Evolutionary conservation across 1,140 invertebrate genomes (phyloP).

Genomic region (Drosophila arawakana): DNA sequence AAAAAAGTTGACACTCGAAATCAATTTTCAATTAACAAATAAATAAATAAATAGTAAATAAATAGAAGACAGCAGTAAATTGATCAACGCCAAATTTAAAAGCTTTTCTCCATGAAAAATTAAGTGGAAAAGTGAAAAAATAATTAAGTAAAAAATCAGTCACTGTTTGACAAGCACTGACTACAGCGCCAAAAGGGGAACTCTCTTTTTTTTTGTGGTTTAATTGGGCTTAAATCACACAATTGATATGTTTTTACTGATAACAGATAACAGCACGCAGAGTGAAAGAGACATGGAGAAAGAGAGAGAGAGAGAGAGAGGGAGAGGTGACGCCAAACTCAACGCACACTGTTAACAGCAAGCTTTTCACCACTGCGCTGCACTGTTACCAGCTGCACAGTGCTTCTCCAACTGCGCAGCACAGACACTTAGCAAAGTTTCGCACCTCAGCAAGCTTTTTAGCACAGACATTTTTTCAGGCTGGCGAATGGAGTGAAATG

Average conservation of each 20-base stretch:
- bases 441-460: slow-evolving; percentile 27
- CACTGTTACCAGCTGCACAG: slow-evolving; percentile 24
- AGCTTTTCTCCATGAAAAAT: slow-evolving; percentile 4
- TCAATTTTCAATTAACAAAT: slow-evolving; percentile 46
- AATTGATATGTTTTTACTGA: slow-evolving; percentile 27
- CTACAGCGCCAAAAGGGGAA: neutral
- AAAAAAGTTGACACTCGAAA: slow-evolving; percentile 59
- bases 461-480: no score
- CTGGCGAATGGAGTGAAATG: neutral
- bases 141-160: neutral
- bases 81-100: slow-evolving; percentile 10
- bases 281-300: neutral
- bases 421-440: slow-evolving; percentile 33
- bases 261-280: neutral
- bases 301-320: neutral
- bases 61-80: slow-evolving; percentile 14
- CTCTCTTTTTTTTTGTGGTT: neutral
- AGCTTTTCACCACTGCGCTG: slow-evolving; percentile 18
- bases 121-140: neutral
- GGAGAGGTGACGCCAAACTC: neutral
- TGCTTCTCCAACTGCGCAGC: slow-evolving; percentile 20
- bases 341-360: slow-evolving; percentile 9
- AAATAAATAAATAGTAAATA: slow-evolving; percentile 22
- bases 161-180: slow-evolving; percentile 9
- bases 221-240: slow-evolving; percentile 29